Conservation (phyloP, 2,797 vertebrate genomes). For the Pangasius djambal region DNA sequence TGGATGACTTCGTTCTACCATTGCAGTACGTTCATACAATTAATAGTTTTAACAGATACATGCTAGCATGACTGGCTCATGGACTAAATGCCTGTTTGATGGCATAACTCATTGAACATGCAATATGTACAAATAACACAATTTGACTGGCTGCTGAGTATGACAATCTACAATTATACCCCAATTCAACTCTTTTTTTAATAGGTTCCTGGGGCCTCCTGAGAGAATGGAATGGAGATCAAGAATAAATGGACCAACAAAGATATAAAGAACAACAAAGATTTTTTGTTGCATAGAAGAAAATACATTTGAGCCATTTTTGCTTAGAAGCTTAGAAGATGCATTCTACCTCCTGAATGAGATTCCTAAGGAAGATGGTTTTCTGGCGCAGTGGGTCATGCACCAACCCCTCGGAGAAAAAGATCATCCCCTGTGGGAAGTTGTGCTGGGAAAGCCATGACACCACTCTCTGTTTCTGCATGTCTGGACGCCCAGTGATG, state of each 20-base stretch:
- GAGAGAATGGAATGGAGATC: background rate
- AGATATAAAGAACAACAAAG: constrained; percentile 11
- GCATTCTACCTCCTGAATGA: constrained; percentile 88
- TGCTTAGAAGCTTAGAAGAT: constrained; percentile 15
- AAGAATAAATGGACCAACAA: background rate
- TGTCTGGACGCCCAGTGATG: constrained; percentile 96
- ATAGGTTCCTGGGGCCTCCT: background rate
- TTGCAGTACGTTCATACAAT: background rate
- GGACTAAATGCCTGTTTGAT: background rate
- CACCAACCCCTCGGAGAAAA: constrained; percentile 98
- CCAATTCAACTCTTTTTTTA: background rate
- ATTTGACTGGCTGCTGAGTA: background rate
- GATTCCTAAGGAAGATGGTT: constrained; percentile 94
- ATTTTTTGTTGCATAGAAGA: background rate
- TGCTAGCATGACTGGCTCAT: background rate
- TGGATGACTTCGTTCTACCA: background rate
- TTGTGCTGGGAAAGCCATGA: constrained; percentile 98
- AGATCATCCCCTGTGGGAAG: constrained; percentile 98
- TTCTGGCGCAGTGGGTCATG: constrained; percentile 96
- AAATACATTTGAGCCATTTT: background rate
- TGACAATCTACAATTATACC: background rate
- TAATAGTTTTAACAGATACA: background rate
- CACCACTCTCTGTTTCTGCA: constrained; percentile 98
- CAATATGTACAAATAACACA: background rate
- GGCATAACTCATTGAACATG: background rate